These are phyloP conservation scores for Drosophila ogumai DNA, from an alignment of 1,140 invertebrate species.

Conservation along the genomic window DNA sequence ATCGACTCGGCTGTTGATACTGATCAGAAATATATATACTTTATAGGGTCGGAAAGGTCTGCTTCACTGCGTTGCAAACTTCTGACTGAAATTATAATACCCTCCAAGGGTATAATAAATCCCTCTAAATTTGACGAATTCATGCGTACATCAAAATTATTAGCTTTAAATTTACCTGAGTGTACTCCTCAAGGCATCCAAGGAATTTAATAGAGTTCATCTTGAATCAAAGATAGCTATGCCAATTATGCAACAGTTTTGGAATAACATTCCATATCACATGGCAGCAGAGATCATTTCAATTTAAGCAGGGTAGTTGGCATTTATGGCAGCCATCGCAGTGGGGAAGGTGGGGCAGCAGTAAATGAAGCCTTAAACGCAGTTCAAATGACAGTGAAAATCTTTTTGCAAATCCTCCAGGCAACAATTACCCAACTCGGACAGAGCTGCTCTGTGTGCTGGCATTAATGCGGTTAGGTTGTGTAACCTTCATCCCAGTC, in stretches of 20 bases:
- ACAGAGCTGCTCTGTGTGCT: conserved; percentile 11
- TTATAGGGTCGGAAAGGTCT: too few relatives aligned
- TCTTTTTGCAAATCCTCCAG: conserved; percentile 64
- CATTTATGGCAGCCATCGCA: conserved; percentile 29
- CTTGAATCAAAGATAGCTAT: background rate
- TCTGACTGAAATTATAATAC: too few relatives aligned
- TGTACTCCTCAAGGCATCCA: background rate
- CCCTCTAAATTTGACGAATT: background rate
- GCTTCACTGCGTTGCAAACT: too few relatives aligned
- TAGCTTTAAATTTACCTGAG: background rate
- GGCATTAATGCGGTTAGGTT: conserved; percentile 71
- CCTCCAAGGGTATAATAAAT: too few relatives aligned
- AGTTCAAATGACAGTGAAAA: conserved; percentile 65
- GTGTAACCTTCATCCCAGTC: conserved; percentile 55
- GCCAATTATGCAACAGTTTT: conserved; percentile 7
- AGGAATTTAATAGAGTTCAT: background rate
- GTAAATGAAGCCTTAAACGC: conserved; percentile 55
- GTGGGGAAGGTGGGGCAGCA: conserved; percentile 7
- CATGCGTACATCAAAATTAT: background rate
- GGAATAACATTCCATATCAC: conserved; percentile 1
- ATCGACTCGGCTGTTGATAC: too few relatives aligned
- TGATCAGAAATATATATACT: too few relatives aligned
- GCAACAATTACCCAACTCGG: conserved; percentile 59
- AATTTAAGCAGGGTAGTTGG: conserved; percentile 23
- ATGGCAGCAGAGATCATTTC: conserved; percentile 25